A percentile compares a stretch with the other conserved stretches of the same genome.
phyloP scores from a whole-genome alignment of 64 coral and sea anemone genomes.

The Hydrozoanthus tunicans region DNA sequence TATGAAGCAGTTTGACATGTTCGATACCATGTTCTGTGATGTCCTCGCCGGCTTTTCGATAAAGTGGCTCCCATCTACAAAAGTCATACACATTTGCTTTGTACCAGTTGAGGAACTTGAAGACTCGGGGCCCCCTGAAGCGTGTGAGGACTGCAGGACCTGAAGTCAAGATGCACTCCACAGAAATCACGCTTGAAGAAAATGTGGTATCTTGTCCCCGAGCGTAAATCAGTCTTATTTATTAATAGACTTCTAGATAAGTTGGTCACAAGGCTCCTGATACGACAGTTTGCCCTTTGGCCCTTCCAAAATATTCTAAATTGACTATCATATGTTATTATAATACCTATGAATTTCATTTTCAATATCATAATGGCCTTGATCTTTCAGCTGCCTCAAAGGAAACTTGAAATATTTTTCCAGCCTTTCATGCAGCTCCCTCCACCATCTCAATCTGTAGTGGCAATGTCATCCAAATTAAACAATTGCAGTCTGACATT shows the following conservation, averaged over 20 bases:
- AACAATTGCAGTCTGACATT: slow-evolving; percentile 10
- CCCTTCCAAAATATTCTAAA: not conserved
- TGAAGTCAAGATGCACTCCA: slow-evolving; percentile 13
- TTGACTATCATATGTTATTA: slow-evolving; percentile 6
- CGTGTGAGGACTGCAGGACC: not conserved
- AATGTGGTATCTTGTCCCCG: slow-evolving; percentile 7
- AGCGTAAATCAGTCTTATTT: not conserved
- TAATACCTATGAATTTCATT: slow-evolving; percentile 40
- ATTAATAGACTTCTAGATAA: not conserved
- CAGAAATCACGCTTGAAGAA: not conserved
- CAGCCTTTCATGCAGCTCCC: slow-evolving; percentile 12
- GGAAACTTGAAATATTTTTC: slow-evolving; percentile 25
- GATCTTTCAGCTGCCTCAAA: slow-evolving; percentile 17
- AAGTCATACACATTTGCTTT: slow-evolving; percentile 20
- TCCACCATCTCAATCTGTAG: slow-evolving; percentile 51
- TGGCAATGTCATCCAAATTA: slow-evolving; percentile 11
- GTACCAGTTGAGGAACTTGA: slow-evolving; percentile 15
- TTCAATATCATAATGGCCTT: slow-evolving; percentile 33
- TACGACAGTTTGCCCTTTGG: slow-evolving; percentile 4
- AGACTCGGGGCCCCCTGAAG: not conserved
- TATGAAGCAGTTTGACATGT: slow-evolving; percentile 32
- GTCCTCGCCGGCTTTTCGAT: not conserved
- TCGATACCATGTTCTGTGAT: not conserved
- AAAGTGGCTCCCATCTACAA: slow-evolving; percentile 8
- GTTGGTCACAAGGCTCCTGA: not conserved